Evolutionary conservation across 2,113 vertebrate species (phyloP), one percentile per base, ranked within the genome.

Genomic region (Chinchilla lanigera): DNA sequence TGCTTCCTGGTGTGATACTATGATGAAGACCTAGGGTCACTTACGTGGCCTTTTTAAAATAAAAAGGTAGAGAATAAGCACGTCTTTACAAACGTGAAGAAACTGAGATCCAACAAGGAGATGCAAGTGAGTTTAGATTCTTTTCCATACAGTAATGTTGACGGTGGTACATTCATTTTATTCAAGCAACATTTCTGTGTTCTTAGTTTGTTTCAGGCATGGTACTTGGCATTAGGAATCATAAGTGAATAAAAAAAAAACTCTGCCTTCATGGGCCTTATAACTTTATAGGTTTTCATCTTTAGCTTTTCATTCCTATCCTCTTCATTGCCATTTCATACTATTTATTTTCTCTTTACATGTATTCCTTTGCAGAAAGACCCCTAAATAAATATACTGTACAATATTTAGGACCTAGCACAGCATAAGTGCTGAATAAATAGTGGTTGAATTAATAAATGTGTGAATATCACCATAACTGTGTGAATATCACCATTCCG

Each of bases 401-500:
- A 17, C 24, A 28, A 26, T 87, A 80, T 60, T 38, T 56, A 89
- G 47, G 84, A 41, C 17, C 16, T 80, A 38, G 20, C n/a, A 84
- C 20, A 75, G 54, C 81, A 50, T 82, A 86, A 30, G 2, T 50
- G 22, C 12, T 95, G 95, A 30, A 73, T 88, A 88, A 90, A n/a
- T 60, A 94, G 33, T 69, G 67, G 75, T 71, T 86, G 38, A 92
- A 61, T 89, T 93, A 52, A 56, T 93, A 22, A 83, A 61, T 77
- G 44, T 94, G 17, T 33, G 50, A n/a, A 22, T n/a, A n/a, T n/a
- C n/a, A n/a, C 30, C 13, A 35, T 88, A 24, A 63, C n/a, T 82
- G 1, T 90, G 33, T 90, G 0, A 84, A 7, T 67, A 82, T 69
- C 28, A 35, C 7, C 3, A 26, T 19, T 69, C 63, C 30, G 28